Evolutionary conservation across 2,113 vertebrate genomes (phyloP).

Genomic region (Suricata suricatta): DNA sequence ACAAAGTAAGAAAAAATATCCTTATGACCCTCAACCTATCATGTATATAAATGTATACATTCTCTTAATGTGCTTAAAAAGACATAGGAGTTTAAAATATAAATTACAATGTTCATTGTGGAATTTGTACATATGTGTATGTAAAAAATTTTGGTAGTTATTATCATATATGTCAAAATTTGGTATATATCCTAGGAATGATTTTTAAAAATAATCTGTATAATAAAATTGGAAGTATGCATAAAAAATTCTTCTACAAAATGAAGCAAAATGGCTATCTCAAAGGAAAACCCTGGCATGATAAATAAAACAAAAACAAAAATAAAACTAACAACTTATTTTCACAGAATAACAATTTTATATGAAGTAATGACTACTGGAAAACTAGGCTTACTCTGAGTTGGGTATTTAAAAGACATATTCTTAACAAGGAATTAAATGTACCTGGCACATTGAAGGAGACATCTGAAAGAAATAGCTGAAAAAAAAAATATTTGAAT

Average conservation of each 20-base stretch:
- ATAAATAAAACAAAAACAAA: background rate
- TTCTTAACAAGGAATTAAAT: background rate
- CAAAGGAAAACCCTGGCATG: background rate
- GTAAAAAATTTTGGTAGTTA: too few relatives aligned
- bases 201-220: background rate
- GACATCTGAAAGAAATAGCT: background rate
- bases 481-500: background rate
- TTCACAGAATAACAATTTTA: background rate
- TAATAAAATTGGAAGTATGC: background rate
- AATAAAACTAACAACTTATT: background rate
- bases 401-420: background rate
- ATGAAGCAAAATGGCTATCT: background rate
- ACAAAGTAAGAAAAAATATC: background rate
- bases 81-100: too few relatives aligned
- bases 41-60: too few relatives aligned
- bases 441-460: background rate
- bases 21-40: background rate
- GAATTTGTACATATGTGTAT: too few relatives aligned
- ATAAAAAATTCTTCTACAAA: background rate
- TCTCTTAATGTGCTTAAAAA: too few relatives aligned
- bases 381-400: background rate
- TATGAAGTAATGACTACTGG: background rate
- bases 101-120: too few relatives aligned
- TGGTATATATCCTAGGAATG: too few relatives aligned
- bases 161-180: too few relatives aligned